Evolutionary conservation across 2,888 invertebrate genomes (phyloP).

Genomic region (Metacarcinus magister): DNA sequence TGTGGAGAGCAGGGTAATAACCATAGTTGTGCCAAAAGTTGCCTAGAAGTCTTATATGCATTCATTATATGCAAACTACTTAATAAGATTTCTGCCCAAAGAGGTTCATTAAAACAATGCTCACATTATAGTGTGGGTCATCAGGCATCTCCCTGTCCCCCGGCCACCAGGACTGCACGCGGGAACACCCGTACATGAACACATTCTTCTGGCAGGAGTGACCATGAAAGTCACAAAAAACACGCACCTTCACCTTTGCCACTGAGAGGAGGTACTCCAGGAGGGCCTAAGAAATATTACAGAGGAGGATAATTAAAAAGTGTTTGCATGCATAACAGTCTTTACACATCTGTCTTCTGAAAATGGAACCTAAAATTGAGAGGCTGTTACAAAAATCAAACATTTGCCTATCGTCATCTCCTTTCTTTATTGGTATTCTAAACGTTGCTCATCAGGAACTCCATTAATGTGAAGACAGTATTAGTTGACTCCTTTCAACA

Average conservation of each 20-base stretch:
- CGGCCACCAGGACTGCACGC: conserved; percentile 89
- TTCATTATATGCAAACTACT: background rate
- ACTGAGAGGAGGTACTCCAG: conserved; percentile 88
- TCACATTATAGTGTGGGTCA: conserved; percentile 85
- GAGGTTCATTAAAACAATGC: background rate
- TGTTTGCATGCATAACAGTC: background rate
- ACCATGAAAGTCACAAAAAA: conserved; percentile 92
- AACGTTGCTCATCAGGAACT: no score
- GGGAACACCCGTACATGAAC: conserved; percentile 93
- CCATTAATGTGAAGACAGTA: no score
- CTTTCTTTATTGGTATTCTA: no score
- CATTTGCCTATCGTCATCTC: no score
- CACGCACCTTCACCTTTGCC: conserved; percentile 87
- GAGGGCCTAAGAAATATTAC: conserved; percentile 86
- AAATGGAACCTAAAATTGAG: no score
- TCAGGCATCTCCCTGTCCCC: conserved; percentile 87
- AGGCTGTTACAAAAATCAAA: no score
- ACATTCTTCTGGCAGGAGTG: conserved; percentile 94
- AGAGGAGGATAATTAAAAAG: background rate
- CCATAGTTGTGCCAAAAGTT: background rate
- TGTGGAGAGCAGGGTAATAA: no score
- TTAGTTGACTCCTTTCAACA: no score
- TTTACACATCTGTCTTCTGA: no score
- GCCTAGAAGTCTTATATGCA: background rate
- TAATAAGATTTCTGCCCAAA: background rate